Conservation (phyloP, 2,797 vertebrate species). For the Catamblyrhynchus diadema region DNA sequence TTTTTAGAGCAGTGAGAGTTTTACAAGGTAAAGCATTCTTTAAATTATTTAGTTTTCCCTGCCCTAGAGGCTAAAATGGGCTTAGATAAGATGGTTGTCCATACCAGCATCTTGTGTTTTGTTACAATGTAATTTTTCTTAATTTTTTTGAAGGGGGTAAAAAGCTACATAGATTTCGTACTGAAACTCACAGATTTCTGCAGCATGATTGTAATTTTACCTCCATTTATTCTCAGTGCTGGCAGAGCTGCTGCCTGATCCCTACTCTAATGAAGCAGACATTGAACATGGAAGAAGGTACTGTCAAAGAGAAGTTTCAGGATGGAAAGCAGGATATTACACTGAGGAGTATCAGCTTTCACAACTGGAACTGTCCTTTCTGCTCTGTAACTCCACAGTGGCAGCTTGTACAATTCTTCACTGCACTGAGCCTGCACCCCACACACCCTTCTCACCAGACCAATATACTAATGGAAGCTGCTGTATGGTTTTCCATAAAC, state of each 20-base stretch:
- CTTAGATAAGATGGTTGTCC: background rate
- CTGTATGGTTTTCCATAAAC: too few relatives aligned
- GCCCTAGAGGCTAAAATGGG: background rate
- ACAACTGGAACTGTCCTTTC: background rate
- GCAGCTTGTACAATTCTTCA: background rate
- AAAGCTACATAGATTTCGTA: background rate
- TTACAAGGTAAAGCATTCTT: background rate
- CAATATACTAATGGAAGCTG: accelerated
- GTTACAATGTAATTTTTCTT: background rate
- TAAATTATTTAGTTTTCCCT: background rate
- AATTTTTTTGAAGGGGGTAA: background rate
- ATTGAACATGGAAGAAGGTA: background rate
- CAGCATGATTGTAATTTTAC: background rate
- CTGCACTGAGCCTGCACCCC: background rate
- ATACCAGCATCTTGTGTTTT: background rate
- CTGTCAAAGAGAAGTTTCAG: background rate
- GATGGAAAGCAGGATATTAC: background rate
- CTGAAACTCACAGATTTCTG: background rate
- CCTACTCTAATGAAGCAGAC: background rate
- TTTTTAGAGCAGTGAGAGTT: background rate
- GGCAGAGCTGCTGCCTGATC: background rate
- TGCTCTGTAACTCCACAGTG: background rate
- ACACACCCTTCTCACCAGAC: background rate
- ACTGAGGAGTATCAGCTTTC: background rate
- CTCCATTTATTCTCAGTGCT: background rate